A percentile compares a stretch with the other conserved stretches of the same genome.
phyloP scores from a whole-genome alignment of 2,888 invertebrate genomes.

The Arge pagana region DNA sequence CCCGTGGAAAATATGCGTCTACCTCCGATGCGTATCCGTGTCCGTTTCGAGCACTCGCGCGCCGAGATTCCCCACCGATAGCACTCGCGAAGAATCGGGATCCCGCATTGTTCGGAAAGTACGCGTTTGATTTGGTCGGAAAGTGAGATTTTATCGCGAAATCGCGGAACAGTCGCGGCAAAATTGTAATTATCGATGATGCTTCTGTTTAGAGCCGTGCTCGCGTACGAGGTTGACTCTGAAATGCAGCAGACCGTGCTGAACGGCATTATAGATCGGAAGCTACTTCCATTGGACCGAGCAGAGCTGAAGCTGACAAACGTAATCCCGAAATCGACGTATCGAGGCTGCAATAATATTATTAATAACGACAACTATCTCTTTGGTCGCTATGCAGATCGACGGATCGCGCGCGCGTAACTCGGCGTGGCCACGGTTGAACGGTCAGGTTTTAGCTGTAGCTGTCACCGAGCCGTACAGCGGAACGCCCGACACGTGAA shows the following conservation, averaged over 20 bases:
- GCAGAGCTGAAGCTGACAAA: conserved; percentile 5
- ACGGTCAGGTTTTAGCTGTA: neutral
- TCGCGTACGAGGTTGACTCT: no score
- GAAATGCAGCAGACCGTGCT: no score
- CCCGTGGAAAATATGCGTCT: neutral
- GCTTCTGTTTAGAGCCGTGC: no score
- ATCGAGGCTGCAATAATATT: conserved; percentile 25
- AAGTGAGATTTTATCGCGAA: conserved; percentile 8
- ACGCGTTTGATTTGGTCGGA: no score
- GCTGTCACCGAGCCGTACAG: neutral
- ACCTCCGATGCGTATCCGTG: no score
- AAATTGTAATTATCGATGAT: conserved; percentile 8
- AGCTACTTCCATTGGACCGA: conserved; percentile 5
- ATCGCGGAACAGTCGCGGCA: neutral
- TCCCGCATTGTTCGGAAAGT: no score
- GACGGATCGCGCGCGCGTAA: no score
- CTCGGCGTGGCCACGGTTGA: conserved; percentile 19
- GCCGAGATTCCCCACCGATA: no score
- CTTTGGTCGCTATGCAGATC: conserved; percentile 39
- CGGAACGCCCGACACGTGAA: no score
- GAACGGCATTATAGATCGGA: neutral
- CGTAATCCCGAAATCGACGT: conserved; percentile 11
- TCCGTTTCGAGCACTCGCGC: no score
- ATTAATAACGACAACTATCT: conserved; percentile 42
- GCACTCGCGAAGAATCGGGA: no score